A percentile compares a stretch with the other conserved stretches of the same genome.
Conservation (phyloP, 2,797 vertebrate species). For the Semotilus atromaculatus region DNA sequence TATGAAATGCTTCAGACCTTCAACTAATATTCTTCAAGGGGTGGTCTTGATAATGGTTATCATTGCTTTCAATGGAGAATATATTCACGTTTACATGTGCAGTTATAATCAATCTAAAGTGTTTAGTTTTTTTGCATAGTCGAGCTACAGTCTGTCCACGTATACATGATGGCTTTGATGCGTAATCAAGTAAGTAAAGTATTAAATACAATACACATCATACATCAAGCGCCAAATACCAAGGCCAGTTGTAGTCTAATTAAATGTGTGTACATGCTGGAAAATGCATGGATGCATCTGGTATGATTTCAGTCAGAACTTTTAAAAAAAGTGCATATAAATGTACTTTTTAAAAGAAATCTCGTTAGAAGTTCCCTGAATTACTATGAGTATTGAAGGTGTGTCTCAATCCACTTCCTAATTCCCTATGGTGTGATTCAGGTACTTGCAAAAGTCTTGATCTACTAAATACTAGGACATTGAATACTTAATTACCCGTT, state of each 20-base stretch:
- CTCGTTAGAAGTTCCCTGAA: not conserved
- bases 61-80: not conserved
- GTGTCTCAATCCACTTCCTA: not conserved
- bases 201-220: not conserved
- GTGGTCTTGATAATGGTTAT: not conserved
- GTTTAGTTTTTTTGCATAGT: not conserved
- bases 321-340: not conserved
- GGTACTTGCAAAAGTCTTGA: not conserved
- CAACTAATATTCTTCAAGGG: constrained; percentile 11
- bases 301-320: not conserved
- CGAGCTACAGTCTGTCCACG: not conserved
- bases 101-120: not conserved
- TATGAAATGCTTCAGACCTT: constrained; percentile 1
- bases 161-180: not conserved
- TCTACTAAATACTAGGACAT: not conserved
- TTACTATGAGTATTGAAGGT: not conserved
- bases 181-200: not conserved
- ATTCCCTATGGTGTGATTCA: not conserved
- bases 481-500: not conserved
- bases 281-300: not conserved
- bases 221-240: not conserved
- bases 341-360: not conserved
- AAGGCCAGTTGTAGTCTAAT: not conserved
- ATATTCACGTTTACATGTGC: not conserved
- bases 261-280: not conserved